Evolutionary conservation across 2,113 vertebrate species (phyloP).

Genomic region (Gnathonemus echidnorhynchus): DNA sequence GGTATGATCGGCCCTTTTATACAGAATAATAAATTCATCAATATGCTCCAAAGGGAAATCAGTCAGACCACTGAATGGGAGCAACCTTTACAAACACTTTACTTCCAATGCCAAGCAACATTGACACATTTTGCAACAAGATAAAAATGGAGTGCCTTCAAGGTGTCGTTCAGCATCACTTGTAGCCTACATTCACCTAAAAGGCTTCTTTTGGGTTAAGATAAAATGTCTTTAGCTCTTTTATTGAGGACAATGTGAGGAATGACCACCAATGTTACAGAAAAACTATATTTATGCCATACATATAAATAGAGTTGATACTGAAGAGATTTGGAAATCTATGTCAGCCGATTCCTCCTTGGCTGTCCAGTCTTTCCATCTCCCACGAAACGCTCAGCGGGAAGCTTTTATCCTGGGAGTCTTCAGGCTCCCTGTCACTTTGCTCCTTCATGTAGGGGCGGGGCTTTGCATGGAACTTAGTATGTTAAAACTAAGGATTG

Average conservation of each 20-base stretch:
- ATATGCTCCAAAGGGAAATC: background rate
- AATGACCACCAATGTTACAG: background rate
- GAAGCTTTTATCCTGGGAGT: background rate
- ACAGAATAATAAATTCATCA: background rate
- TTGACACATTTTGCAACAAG: background rate
- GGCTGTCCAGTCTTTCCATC: background rate
- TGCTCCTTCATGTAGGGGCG: background rate
- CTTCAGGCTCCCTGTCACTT: background rate
- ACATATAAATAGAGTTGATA: background rate
- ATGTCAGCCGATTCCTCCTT: background rate
- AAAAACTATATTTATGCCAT: background rate
- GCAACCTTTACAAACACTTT: background rate
- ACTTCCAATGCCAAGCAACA: background rate
- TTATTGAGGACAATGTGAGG: background rate
- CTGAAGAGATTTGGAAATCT: background rate
- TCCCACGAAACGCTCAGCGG: background rate
- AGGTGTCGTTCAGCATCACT: background rate
- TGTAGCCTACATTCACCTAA: background rate
- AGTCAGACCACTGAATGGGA: background rate
- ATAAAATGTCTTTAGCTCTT: background rate
- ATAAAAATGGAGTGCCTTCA: background rate
- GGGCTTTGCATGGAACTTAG: background rate
- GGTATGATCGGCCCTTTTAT: background rate
- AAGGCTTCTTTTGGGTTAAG: background rate
- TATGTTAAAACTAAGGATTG: background rate